Evolutionary conservation across 2,113 vertebrate species (phyloP).

Genomic region (Microtus ochrogaster): DNA sequence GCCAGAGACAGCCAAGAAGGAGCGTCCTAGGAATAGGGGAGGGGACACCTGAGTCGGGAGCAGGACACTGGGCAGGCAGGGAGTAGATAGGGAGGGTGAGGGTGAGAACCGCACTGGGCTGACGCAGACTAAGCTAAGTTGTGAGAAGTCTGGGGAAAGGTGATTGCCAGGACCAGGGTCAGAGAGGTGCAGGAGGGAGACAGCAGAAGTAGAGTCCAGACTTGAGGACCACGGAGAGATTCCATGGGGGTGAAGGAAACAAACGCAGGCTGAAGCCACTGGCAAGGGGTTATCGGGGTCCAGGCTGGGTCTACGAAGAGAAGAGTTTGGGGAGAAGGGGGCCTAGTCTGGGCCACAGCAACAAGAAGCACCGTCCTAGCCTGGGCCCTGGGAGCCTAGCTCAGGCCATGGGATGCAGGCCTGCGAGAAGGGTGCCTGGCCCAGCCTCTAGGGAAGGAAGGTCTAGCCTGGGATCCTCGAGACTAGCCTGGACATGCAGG

Average conservation of each 20-base stretch:
- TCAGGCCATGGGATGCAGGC: not conserved
- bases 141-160: not conserved
- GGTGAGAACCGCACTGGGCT: not conserved
- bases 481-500: not conserved
- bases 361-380: not conserved
- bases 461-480: not conserved
- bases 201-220: not conserved
- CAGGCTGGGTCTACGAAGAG: not conserved
- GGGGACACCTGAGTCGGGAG: not conserved
- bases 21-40: not conserved
- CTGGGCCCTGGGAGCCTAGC: not conserved
- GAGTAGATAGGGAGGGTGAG: not conserved
- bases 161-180: not conserved
- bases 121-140: not conserved
- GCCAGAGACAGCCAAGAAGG: not conserved
- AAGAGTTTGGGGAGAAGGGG: not conserved
- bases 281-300: not conserved
- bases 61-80: not conserved
- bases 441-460: not conserved
- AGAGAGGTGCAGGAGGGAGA: not conserved
- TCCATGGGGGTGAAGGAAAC: not conserved
- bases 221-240: not conserved
- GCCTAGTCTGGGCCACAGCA: not conserved
- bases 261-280: not conserved
- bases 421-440: constrained; percentile 1